phyloP scores from a whole-genome alignment of 2,888 invertebrate species.

The Epinotia demarniana region DNA sequence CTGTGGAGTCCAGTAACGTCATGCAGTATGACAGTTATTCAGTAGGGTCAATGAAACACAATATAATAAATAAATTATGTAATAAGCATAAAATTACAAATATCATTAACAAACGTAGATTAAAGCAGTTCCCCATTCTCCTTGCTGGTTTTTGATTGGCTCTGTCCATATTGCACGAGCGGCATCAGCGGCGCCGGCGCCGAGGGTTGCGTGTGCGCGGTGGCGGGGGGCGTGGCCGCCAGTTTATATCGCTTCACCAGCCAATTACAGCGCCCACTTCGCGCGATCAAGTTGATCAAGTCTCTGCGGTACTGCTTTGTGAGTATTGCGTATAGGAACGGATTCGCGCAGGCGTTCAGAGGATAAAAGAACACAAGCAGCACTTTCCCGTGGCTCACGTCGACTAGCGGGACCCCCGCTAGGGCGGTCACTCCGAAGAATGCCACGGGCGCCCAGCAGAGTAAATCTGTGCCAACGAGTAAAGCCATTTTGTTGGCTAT shows the following conservation, averaged over 20 bases:
- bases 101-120: constrained; percentile 56
- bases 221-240: constrained; percentile 74
- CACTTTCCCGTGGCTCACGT: constrained; percentile 92
- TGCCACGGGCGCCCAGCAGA: constrained; percentile 94
- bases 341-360: constrained; percentile 96
- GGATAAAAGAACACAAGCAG: constrained; percentile 96
- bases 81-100: constrained; percentile 65
- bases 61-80: constrained; percentile 66
- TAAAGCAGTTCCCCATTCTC: constrained; percentile 72
- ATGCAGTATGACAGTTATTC: not conserved
- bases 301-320: constrained; percentile 94
- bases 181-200: constrained; percentile 69
- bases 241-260: constrained; percentile 73
- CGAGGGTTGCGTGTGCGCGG: constrained; percentile 75
- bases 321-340: constrained; percentile 95
- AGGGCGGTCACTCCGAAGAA: constrained; percentile 95
- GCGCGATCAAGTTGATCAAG: constrained; percentile 87
- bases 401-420: constrained; percentile 92
- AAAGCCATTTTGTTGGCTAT: constrained; percentile 96
- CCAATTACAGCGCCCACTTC: constrained; percentile 83
- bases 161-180: constrained; percentile 70
- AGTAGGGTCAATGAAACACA: constrained; percentile 54
- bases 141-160: constrained; percentile 67
- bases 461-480: constrained; percentile 93
- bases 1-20: not conserved